These are phyloP conservation scores for Solea senegalensis DNA, from an alignment of 2,113 vertebrate genomes.

Conservation along the genomic window DNA sequence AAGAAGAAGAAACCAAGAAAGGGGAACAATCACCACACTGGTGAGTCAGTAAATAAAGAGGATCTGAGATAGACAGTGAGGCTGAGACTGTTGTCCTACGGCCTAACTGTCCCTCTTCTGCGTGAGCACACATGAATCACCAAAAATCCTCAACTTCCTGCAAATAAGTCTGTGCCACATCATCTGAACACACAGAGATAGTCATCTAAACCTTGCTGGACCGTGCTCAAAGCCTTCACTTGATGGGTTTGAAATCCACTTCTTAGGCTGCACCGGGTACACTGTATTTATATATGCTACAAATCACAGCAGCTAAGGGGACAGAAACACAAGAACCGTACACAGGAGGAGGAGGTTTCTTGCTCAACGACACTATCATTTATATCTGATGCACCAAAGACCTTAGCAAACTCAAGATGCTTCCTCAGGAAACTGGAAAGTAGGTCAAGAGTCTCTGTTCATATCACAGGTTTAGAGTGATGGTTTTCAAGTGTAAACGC, in stretches of 20 bases:
- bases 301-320: background rate
- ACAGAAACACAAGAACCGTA: background rate
- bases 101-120: slow-evolving; percentile 15
- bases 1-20: slow-evolving; percentile 35
- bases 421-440: slow-evolving; percentile 52
- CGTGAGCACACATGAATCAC: slow-evolving; percentile 29
- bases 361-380: slow-evolving; percentile 10
- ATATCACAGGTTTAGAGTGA: slow-evolving; percentile 18
- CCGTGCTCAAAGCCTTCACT: slow-evolving; percentile 1
- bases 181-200: slow-evolving; percentile 27
- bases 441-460: slow-evolving; percentile 44
- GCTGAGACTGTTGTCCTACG: background rate
- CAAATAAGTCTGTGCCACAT: slow-evolving; percentile 35
- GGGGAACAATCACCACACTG: slow-evolving; percentile 6
- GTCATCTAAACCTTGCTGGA: background rate
- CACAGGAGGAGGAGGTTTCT: slow-evolving; percentile 8
- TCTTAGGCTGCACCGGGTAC: background rate
- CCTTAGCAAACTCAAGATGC: slow-evolving; percentile 11
- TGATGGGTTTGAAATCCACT: background rate
- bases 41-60: slow-evolving; percentile 24
- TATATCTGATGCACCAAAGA: slow-evolving; percentile 13
- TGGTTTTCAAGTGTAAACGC: slow-evolving; percentile 2
- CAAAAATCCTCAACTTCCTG: slow-evolving; percentile 51
- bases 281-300: background rate
- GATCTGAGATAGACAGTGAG: slow-evolving; percentile 8